Base-by-base conservation (phyloP, 2,888 invertebrate genomes). In the Dinocampus coccinellae region DNA sequence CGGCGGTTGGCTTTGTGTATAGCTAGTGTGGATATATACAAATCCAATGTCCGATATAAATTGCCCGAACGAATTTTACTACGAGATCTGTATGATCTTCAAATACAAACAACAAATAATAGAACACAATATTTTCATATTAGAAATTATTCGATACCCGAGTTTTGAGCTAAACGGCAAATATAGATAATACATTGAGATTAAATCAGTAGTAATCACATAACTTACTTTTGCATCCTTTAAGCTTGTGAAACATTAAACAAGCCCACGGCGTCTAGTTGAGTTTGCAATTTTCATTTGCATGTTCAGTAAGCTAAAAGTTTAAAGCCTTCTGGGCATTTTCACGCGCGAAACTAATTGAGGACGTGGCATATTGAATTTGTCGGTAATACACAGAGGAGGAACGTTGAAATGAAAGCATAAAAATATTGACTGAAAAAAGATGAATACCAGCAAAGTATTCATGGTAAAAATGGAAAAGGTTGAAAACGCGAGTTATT, bases 131-230 rank as follows among this genome's bases (percentile, higher is more conserved):
- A 16, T 58, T 58, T 33, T 20, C n/a, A 47, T 16, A 47, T 47
- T 16, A 1, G 6, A n/a, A 20, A 47, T 47, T n/a, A 1, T n/a
- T 39, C n/a, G n/a, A 39, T n/a, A 42, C 36, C 6, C 10, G 29
- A 7, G 7, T 4, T 29, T 29, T 29, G 7, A 29, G 7, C 22
- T 34, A 34, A 34, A 20, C 33, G 34, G 6, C 34, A 7, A 13
- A 13, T 11, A 20, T 62, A 2, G 11, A 10, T 24, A 24, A n/a
- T 61, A 42, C 26, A 53, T 78, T 73, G 69, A 72, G 70, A 53
- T 71, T 77, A 77, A 78, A 74, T 74, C 75, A 73, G 75, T 76
- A 74, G 74, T 77, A 80, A 80, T 78, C 78, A 75, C 73, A 66
- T 67, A 68, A 74, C 74, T 78, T 71, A 67, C 70, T 72, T 74